Base-by-base conservation (phyloP, 2,797 vertebrate species). In the Muscicapa comitata region DNA sequence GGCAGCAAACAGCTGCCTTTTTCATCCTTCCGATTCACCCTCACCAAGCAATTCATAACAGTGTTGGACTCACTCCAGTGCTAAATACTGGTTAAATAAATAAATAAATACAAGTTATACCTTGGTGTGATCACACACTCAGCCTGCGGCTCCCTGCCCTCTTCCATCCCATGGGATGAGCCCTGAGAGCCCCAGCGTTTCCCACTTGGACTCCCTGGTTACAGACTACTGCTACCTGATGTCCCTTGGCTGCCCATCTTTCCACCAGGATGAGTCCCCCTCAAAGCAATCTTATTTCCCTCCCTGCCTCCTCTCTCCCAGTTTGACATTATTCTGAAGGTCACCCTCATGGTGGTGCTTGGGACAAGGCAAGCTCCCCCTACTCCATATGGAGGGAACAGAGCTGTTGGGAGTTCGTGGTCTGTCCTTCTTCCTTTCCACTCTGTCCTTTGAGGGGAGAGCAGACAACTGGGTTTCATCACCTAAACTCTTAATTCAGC, bases 1-100 rank as follows among this genome's bases (percentile, higher is more conserved):
- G 73, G 90, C 85, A 88, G 88, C 73, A 81, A 90, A 72, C 90
- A 88, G 79, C 76, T 72, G 87, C 54, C 45, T 75, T 85, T 80
- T 78, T 83, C 78, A 78, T 79, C 80, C 73, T n/a, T 83, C 82
- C 93, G 88, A 85, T 81, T 92, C 80, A 85, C 29, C 54, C 72
- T 88, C 62, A 11, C 4, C 1, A 55, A 76, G 66, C 55, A 93
- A 78, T 50, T 86, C 81, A 33, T 48, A 73, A 73, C 4, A 2
- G 50, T n/a, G 51, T 53, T 93, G 94, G 90, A 58, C 66, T 73
- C 4, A 0, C 40, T 90, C 90, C 95, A 95, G 71, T 0, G 13
- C 67, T 88, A 70, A 86, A 53, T n/a, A n/a, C n/a, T n/a, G n/a
- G n/a, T n/a, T 88, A 70, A 86, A 53, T 88, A 70, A 86, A 53